These are phyloP conservation scores for Synergus laeviventris DNA, from an alignment of 2,888 invertebrate genomes.

Conservation along the genomic window DNA sequence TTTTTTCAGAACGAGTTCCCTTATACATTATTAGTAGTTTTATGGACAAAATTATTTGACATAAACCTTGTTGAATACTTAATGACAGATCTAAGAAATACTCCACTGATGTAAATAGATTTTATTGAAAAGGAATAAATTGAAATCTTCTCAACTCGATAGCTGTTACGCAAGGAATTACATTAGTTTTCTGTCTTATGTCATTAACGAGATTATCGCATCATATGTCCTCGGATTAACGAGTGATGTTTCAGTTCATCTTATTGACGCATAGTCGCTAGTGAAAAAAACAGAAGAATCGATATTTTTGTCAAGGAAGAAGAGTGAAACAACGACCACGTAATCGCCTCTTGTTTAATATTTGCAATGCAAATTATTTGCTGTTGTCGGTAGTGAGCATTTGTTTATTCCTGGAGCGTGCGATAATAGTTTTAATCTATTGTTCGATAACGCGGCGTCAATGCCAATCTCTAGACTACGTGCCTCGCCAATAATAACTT, in stretches of 20 bases:
- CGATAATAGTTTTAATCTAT: constrained; percentile 24
- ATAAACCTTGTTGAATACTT: neutral
- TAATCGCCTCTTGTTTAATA: neutral
- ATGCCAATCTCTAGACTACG: neutral
- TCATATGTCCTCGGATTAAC: neutral
- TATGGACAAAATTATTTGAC: too few species aligned
- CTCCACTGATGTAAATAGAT: neutral
- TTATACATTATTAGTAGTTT: neutral
- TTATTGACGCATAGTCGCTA: neutral
- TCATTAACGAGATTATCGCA: constrained; percentile 21
- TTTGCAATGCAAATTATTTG: constrained; percentile 14
- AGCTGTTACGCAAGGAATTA: neutral
- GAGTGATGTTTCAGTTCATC: neutral
- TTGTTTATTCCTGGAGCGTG: constrained; percentile 18
- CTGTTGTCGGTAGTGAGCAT: constrained; percentile 2
- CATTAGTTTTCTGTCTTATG: constrained; percentile 2
- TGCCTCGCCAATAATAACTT: neutral
- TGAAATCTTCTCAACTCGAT: constrained; percentile 8
- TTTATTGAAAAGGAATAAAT: constrained; percentile 8
- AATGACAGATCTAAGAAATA: neutral
- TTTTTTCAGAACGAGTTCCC: neutral
- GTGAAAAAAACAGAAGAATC: constrained; percentile 4
- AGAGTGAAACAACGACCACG: neutral
- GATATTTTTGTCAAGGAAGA: constrained; percentile 32
- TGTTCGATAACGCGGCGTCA: neutral